These are phyloP conservation scores for Enteromius paludinosus DNA, from an alignment of 2,797 vertebrate genomes.

Conservation along the genomic window DNA sequence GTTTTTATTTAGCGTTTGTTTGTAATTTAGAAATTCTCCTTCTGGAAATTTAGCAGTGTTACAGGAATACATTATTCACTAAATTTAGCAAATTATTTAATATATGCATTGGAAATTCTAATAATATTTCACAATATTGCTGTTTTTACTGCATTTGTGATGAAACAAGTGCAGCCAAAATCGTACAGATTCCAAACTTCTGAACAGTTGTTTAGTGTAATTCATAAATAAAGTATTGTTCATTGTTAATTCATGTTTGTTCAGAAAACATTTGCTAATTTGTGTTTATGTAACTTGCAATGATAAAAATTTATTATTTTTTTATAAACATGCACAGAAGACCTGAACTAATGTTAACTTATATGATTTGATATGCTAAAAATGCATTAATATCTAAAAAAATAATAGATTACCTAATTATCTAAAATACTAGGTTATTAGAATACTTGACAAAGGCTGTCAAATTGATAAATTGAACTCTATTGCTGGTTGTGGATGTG, in stretches of 20 bases:
- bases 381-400: no score
- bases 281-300: neutral
- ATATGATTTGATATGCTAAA: no score
- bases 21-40: neutral
- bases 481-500: neutral
- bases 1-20: conserved; percentile 1
- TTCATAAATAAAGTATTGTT: neutral
- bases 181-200: neutral
- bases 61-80: neutral
- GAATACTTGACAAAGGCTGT: neutral
- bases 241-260: neutral
- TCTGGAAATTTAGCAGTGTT: neutral
- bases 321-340: neutral
- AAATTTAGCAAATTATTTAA: no score
- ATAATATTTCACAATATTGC: neutral
- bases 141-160: neutral
- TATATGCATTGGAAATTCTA: neutral
- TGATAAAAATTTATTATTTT: neutral
- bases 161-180: neutral
- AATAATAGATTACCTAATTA: no score
- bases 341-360: no score
- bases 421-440: neutral
- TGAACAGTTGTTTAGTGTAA: neutral
- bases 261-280: neutral
- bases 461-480: neutral